Evolutionary conservation across 2,797 vertebrate species (phyloP), one percentile per base, ranked within the genome.

Genomic region (Setipinna tenuifilis): DNA sequence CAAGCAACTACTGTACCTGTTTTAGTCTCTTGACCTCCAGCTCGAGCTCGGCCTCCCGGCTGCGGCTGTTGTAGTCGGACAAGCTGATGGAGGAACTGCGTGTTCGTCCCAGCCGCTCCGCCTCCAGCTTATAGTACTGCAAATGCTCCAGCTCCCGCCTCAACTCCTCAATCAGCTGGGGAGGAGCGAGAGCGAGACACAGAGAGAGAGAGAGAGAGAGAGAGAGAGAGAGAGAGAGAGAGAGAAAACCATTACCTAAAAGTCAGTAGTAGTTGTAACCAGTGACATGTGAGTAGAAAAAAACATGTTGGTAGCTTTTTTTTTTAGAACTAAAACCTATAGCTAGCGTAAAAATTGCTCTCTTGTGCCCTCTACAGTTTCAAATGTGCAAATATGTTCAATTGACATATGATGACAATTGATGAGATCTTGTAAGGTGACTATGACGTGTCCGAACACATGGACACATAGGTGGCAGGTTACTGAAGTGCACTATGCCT

Each of bases 121-220:
- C 92, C 84, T 99, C 98, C 91, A 99, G 94, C 86, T 98, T 98
- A 92, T 96, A 98, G 58, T 99, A 91, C 92, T 99, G 98, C 89
- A 99, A 88, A 89, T 99, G 96, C 89, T 99, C 98, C 89, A 99
- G 94, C 62, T 99, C 98, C 90, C 97, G 96, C 54, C 98, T 94
- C 87, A 99, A 89, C 91, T 99, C 98, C 86, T 99, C 98, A 0
- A 99, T 99, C 83, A 99, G 95, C 98, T 99, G 90, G 19, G 25
- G 58, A 5, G 23, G 21, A 35, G 71, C 14, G 25, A 82, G 54
- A 31, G 21, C 48, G 3, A 62, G 25, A 82, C 82, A 87, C 41
- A 54, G 58, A 58, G 85, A 19, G 65, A 25, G 25, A 75, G 12
- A 17, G 62, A 85, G 81, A 21, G 50, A 80, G 0, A 83, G 59